These are phyloP conservation scores for Himalopsyche japonica DNA, from an alignment of 2,888 invertebrate genomes.

Conservation along the genomic window DNA sequence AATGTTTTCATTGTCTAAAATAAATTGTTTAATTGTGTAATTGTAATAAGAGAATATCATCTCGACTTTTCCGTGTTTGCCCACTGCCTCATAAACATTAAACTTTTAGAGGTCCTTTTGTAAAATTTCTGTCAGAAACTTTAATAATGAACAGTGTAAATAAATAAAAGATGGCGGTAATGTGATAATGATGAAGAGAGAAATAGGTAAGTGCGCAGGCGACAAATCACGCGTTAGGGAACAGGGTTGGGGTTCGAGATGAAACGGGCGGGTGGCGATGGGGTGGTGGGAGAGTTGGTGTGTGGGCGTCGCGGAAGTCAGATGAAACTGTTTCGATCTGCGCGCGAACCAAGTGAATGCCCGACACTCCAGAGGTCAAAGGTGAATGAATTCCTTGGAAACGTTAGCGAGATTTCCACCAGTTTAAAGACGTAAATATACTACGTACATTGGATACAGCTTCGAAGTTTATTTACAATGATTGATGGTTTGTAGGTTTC, in stretches of 20 bases:
- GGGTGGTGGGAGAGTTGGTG: neutral
- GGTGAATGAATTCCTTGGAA: neutral
- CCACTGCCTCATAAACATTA: neutral
- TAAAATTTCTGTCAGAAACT: neutral
- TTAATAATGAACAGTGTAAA: neutral
- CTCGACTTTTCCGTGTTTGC: neutral
- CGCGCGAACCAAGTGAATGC: neutral
- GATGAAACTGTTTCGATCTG: constrained; percentile 1
- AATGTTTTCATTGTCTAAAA: too few relatives aligned
- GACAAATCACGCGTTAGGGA: neutral
- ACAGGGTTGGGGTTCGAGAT: neutral
- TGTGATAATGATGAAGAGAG: neutral
- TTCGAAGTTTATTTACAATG: too few relatives aligned
- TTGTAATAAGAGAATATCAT: too few relatives aligned
- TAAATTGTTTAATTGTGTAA: too few relatives aligned
- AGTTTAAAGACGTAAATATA: neutral
- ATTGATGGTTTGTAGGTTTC: too few relatives aligned
- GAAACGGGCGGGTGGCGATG: neutral
- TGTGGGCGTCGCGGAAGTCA: neutral
- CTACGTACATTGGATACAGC: too few relatives aligned
- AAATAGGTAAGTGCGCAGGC: neutral
- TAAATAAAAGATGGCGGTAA: neutral
- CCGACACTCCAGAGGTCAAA: neutral
- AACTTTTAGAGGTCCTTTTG: neutral
- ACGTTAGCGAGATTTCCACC: neutral